These are phyloP conservation scores for Rhipidura dahli DNA, from an alignment of 2,113 vertebrate genomes.

Conservation along the genomic window DNA sequence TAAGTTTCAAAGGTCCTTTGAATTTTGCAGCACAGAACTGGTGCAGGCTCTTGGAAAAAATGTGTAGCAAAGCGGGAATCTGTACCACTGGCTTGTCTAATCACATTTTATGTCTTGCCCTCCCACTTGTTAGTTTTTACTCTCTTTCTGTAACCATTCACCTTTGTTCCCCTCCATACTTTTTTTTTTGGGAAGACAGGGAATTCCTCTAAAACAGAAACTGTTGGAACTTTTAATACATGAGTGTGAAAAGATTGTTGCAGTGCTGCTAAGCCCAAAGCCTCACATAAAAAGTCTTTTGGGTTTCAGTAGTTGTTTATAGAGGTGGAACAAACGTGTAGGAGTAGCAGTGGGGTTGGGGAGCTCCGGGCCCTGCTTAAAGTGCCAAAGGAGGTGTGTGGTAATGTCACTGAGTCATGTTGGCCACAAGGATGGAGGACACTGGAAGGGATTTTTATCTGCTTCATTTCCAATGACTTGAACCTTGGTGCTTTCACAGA, in stretches of 20 bases:
- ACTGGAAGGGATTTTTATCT: neutral
- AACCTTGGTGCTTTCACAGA: neutral
- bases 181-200: neutral
- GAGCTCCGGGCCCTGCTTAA: neutral
- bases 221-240: neutral
- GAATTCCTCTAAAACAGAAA: neutral
- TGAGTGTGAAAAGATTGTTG: neutral
- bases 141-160: neutral
- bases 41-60: neutral
- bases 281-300: neutral
- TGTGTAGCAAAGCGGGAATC: neutral
- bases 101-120: neutral
- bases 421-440: neutral
- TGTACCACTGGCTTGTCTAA: neutral
- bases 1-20: neutral
- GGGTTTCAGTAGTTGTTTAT: neutral
- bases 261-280: neutral
- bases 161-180: neutral
- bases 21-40: neutral
- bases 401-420: neutral
- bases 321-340: neutral
- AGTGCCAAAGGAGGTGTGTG: rapidly evolving
- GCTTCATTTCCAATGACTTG: neutral
- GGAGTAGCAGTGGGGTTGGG: neutral
- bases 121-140: neutral